phyloP scores from a whole-genome alignment of 53 echinoderm and acorn worm genomes.

The Glandiceps talaboti region DNA sequence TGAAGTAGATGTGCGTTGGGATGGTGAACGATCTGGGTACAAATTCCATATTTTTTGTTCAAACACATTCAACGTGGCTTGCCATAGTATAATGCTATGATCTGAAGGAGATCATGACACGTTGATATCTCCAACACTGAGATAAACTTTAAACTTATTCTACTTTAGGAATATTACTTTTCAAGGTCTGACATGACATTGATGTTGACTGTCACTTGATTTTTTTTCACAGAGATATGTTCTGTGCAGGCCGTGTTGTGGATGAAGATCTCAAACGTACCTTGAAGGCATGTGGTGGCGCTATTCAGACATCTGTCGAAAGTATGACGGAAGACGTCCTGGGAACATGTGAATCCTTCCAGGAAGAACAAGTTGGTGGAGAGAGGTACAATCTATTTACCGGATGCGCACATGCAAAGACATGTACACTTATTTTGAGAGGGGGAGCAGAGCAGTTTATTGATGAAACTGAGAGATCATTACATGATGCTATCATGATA shows the following conservation, averaged over 20 bases:
- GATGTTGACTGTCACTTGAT: too few relatives aligned
- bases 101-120: too few relatives aligned
- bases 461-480: conserved; percentile 90
- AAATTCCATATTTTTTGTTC: too few relatives aligned
- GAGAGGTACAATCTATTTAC: conserved; percentile 97
- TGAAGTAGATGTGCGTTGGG: too few relatives aligned
- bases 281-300: conserved; percentile 93
- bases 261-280: conserved; percentile 86
- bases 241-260: conserved; percentile 87
- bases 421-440: conserved; percentile 82
- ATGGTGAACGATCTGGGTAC: too few relatives aligned
- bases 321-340: conserved; percentile 79
- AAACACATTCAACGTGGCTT: too few relatives aligned
- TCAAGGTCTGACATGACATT: too few relatives aligned
- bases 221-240: conserved; percentile 88
- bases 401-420: conserved; percentile 92
- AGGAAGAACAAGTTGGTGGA: conserved; percentile 88
- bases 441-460: conserved; percentile 99
- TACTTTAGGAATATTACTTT: too few relatives aligned
- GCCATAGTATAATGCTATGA: too few relatives aligned
- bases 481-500: conserved; percentile 99
- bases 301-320: conserved; percentile 93
- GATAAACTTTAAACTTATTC: too few relatives aligned
- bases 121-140: too few relatives aligned
- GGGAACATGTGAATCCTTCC: conserved; percentile 70